Evolutionary conservation across 2,888 invertebrate genomes (phyloP).

Genomic region (Rotaria magnacalcarata): DNA sequence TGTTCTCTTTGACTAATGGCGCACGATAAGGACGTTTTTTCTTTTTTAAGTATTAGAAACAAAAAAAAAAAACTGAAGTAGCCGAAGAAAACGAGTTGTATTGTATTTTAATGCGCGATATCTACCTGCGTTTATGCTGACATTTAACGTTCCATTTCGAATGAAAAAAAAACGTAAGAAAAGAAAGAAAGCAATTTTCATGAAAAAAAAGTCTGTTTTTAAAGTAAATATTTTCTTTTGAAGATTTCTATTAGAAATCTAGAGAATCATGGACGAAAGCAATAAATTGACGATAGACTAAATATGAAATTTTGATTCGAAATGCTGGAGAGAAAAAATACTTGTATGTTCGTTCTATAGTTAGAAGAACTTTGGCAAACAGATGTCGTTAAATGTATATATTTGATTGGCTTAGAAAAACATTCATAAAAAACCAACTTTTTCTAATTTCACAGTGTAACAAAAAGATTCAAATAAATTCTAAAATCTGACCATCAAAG

Average conservation of each 20-base stretch:
- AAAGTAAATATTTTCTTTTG: neutral
- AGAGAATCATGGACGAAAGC: neutral
- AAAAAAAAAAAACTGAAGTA: neutral
- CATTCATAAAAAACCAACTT: neutral
- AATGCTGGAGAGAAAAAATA: neutral
- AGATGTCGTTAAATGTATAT: constrained; percentile 1
- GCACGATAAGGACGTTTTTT: neutral
- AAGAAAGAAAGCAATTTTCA: neutral
- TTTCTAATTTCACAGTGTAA: too few relatives aligned
- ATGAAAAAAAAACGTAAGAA: neutral
- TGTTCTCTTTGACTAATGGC: neutral
- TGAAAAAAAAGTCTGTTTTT: neutral
- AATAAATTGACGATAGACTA: neutral
- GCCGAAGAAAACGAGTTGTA: neutral
- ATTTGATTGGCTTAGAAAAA: neutral
- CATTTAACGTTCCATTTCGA: neutral
- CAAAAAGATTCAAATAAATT: too few relatives aligned
- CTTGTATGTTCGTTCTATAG: neutral
- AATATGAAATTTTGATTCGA: neutral
- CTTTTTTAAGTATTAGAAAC: neutral
- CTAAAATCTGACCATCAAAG: neutral
- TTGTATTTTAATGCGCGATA: neutral
- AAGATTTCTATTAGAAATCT: neutral
- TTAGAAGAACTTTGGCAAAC: neutral
- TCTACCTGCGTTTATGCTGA: neutral